These are phyloP conservation scores for Chironomus tentans DNA, from an alignment of 2,888 invertebrate genomes.

Conservation along the genomic window DNA sequence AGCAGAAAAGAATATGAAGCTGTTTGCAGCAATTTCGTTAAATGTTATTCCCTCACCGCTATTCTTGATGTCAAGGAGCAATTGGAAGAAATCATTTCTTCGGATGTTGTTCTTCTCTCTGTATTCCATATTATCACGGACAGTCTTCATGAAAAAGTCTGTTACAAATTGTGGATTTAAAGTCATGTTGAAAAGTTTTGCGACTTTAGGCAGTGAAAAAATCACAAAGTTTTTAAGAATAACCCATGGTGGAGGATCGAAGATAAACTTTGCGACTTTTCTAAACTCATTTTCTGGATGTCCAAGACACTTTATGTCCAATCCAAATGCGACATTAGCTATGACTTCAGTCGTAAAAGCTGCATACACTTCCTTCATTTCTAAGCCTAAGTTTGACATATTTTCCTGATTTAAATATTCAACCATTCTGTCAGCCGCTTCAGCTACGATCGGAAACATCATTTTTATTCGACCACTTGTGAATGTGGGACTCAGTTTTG, in stretches of 20 bases:
- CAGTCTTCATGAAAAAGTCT: neutral
- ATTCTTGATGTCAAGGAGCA: neutral
- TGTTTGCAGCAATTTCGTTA: neutral
- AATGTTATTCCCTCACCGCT: neutral
- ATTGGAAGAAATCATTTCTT: constrained; percentile 7
- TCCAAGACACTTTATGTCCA: neutral
- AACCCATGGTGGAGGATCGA: neutral
- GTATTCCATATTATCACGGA: neutral
- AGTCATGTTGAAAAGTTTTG: neutral
- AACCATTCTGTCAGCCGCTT: neutral
- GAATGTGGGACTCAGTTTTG: neutral
- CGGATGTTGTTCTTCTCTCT: neutral
- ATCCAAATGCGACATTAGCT: neutral
- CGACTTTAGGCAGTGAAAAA: neutral
- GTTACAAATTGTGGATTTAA: neutral
- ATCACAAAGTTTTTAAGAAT: neutral
- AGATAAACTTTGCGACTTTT: neutral
- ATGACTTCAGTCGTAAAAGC: neutral
- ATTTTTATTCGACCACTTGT: neutral
- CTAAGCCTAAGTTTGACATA: neutral
- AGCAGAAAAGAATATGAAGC: neutral
- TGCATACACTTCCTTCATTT: constrained; percentile 1
- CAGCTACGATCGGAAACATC: neutral
- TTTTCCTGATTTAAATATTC: neutral
- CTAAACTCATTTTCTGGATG: constrained; percentile 1